Evolutionary conservation across 2,888 invertebrate species (phyloP), one percentile per base, ranked within the genome.

Genomic region (Periphyllus acericola): DNA sequence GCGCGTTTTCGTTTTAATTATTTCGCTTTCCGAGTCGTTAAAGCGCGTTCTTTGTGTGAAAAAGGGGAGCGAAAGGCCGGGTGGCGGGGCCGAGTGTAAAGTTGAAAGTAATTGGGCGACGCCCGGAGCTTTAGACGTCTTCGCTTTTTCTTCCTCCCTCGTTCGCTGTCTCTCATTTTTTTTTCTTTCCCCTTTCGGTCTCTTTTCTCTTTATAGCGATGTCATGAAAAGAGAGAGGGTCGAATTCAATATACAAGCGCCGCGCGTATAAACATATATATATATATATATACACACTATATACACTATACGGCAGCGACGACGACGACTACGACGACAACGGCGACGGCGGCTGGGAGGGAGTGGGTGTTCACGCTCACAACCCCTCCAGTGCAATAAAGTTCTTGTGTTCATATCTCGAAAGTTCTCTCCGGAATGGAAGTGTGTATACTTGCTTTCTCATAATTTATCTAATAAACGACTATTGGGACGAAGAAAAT

Each of bases 221-320:
- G 76, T 84, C 76, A 68, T 68, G 84, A 84, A 84, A 84, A 84
- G 84, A 46, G 74, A 81, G 40, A 75, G 87, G 87, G 87, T 81
- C 87, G 87, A 87, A 87, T 87, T 81, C 87, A 81, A 87, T 87
- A 87, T 80, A 80, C 76, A 84, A 84, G 32, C 84, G 19, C 52
- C n/a, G 68, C 46, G 46, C n/a, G 32, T 36, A 87, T 72, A 60
- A 52, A 78, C 19, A 52, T 76, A 76, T 68, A 81, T 68, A 68
- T 66, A 80, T 40, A 80, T 66, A 80, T n/a, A n/a, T n/a, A n/a
- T n/a, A n/a, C n/a, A n/a, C n/a, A n/a, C n/a, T n/a, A n/a, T n/a
- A n/a, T 36, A 71, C 91, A 92, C 92, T 92, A 92, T 92, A 92
- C 92, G 14, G 68, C 92, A 92, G 92, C 91, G 89, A 89, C 88